phyloP scores from a whole-genome alignment of 1,140 invertebrate species.

The Medauroidea extradentata region DNA sequence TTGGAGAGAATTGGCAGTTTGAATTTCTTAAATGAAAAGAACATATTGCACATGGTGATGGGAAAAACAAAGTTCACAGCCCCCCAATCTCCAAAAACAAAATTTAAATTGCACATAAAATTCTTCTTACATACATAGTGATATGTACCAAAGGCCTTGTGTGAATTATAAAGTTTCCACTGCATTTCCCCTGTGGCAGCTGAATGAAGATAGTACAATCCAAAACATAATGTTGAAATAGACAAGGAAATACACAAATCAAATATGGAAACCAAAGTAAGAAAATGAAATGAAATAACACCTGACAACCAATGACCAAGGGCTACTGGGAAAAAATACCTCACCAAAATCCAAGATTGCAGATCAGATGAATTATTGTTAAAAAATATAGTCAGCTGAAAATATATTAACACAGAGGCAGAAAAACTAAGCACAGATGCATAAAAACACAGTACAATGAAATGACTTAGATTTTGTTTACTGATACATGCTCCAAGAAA shows the following conservation, averaged over 20 bases:
- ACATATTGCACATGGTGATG: background rate
- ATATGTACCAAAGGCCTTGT: background rate
- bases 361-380: background rate
- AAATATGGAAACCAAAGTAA: slow-evolving; percentile 2
- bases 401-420: background rate
- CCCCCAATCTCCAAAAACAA: slow-evolving; percentile 11
- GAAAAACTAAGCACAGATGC: background rate
- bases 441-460: slow-evolving; percentile 10
- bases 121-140: background rate
- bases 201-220: slow-evolving; percentile 3
- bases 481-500: slow-evolving; percentile 11
- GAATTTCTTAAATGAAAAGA: background rate
- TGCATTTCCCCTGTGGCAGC: background rate
- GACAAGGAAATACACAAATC: background rate
- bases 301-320: slow-evolving; percentile 1
- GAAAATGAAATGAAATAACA: background rate
- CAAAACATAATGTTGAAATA: slow-evolving; percentile 3
- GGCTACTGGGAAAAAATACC: slow-evolving; percentile 6
- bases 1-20: background rate
- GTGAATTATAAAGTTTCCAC: background rate
- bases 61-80: slow-evolving; percentile 6
- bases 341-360: background rate
- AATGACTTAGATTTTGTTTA: slow-evolving; percentile 3
- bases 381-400: background rate
- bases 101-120: background rate